These are phyloP conservation scores for Dipodomys stephensi DNA, from an alignment of 2,113 vertebrate genomes.

Conservation along the genomic window DNA sequence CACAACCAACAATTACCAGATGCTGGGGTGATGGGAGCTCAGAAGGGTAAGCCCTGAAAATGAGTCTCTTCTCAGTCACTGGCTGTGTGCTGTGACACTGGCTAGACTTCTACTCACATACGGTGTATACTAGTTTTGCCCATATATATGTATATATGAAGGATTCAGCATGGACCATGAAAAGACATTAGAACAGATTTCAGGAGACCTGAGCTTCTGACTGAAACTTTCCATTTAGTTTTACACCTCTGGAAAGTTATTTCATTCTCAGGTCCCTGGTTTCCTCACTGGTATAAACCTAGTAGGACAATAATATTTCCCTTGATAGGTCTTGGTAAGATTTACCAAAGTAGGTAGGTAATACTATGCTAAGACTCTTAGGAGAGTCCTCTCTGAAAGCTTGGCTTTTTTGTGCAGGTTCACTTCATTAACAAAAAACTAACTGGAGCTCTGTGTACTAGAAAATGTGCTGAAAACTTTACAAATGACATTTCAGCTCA, in stretches of 20 bases:
- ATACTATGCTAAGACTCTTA: not conserved
- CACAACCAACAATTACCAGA: not conserved
- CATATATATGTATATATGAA: not conserved
- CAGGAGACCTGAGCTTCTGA: not conserved
- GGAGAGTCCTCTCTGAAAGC: constrained; percentile 22
- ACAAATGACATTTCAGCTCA: not conserved
- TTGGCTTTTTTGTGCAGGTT: not conserved
- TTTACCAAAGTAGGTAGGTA: not conserved
- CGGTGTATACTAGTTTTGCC: not conserved
- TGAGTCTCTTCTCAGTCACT: not conserved
- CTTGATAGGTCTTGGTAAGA: not conserved
- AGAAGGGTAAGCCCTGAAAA: not conserved
- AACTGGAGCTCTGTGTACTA: not conserved
- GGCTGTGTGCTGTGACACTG: not conserved
- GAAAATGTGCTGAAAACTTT: not conserved
- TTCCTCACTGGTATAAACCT: not conserved
- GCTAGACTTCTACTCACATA: not conserved
- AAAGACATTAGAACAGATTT: not conserved
- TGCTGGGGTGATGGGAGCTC: not conserved
- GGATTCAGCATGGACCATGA: not conserved
- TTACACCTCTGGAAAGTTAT: not conserved
- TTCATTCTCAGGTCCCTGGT: not conserved
- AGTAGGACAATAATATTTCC: not conserved
- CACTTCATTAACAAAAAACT: not conserved
- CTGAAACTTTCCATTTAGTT: not conserved